Base-by-base conservation (phyloP, 2,113 vertebrate species). In the Eolophus roseicapilla region DNA sequence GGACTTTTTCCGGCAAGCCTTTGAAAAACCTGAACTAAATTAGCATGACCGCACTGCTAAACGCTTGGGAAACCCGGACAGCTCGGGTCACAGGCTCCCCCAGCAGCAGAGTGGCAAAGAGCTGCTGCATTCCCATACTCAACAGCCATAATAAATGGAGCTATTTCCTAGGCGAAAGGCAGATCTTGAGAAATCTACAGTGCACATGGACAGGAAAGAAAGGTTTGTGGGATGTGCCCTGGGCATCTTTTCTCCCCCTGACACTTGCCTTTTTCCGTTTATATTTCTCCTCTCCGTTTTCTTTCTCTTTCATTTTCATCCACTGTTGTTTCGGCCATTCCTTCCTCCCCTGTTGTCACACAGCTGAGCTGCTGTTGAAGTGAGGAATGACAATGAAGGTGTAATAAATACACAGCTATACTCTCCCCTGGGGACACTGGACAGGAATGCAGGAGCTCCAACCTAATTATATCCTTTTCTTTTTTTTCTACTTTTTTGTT, bases 1-100 rank as follows among this genome's bases (percentile, higher is more conserved):
- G 80, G 92, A 93, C 60, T 95, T 96, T 94, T 97, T 90, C 88
- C 10, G 4, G 80, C 64, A 90, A 95, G 86, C 64, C 83, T 96
- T 97, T 96, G 94, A 97, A 97, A 96, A 93, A 69, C 87, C 82
- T 8, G 6, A 90, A 85, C 91, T 93, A 96, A 97, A 96, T 96
- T 93, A 96, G 92, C 93, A 88, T 95, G 95, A 94, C 94, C 92
- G 88, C 59, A 70, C 84, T 95, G 92, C 90, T 93, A 96, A 97
- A 92, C 47, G 90, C 88, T 95, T 94, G 92, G 94, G 95, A 95
- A 96, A 95, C 82, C 90, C 11, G 18, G 81, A 55, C 31, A 0
- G 92, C 68, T 71, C 0, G 2, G 83, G 95, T 96, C 96, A 90
- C 92, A 93, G 90, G 77, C 94, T 95, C 14, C 85, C 76, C 28